phyloP scores from a whole-genome alignment of 2,888 invertebrate genomes.

The Acrocyrtus sp. region DNA sequence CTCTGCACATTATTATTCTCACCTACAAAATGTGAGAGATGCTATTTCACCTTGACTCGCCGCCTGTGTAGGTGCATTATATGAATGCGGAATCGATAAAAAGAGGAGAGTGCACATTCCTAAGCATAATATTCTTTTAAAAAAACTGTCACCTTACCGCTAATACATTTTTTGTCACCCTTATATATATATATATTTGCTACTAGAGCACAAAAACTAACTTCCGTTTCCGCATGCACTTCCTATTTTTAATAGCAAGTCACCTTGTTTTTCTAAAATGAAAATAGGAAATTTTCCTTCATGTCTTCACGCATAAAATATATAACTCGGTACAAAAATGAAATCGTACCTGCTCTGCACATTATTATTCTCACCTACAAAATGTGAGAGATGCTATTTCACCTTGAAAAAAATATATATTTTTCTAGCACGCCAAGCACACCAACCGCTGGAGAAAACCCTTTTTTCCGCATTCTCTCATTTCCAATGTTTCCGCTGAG shows the following conservation, averaged over 20 bases:
- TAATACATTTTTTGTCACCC: too few relatives aligned
- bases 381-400: background rate
- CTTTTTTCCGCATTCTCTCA: conserved; percentile 44
- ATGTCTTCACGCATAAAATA: background rate
- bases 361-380: background rate
- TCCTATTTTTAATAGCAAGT: too few relatives aligned
- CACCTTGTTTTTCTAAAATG: background rate
- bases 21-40: conserved; percentile 6
- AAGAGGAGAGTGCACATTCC: too few relatives aligned
- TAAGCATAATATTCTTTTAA: background rate
- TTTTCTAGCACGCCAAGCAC: background rate
- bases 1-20: background rate
- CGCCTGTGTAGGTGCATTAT: too few relatives aligned
- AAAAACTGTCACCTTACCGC: too few relatives aligned
- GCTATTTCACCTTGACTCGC: too few relatives aligned
- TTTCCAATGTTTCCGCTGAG: conserved; percentile 51
- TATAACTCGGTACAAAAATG: too few relatives aligned
- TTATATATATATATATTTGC: too few relatives aligned
- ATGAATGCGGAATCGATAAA: too few relatives aligned
- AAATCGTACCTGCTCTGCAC: too few relatives aligned
- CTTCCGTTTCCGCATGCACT: too few relatives aligned
- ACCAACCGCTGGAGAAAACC: background rate
- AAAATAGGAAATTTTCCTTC: background rate
- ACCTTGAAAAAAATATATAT: background rate
- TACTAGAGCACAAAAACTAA: too few relatives aligned